Conservation (phyloP, 1,140 invertebrate genomes). For the Drosophila pandora region DNA sequence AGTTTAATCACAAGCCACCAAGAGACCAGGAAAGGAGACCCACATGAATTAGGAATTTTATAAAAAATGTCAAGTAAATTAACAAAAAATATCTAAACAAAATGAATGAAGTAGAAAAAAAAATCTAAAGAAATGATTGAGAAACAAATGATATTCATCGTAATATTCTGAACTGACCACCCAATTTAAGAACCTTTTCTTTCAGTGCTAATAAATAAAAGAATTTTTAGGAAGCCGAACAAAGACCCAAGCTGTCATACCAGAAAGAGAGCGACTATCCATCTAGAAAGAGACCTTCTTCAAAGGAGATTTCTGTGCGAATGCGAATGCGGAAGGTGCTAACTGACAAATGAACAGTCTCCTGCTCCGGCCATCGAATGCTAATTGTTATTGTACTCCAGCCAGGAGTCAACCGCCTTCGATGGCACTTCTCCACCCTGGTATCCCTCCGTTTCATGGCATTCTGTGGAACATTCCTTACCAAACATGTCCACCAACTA, state of each 20-base stretch:
- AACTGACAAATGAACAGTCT: slow-evolving; percentile 42
- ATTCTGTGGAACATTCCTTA: slow-evolving; percentile 18
- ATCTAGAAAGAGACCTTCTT: neutral
- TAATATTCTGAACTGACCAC: too few relatives aligned
- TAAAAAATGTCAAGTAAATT: neutral
- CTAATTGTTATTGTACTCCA: slow-evolving; percentile 69
- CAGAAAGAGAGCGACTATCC: slow-evolving; percentile 15
- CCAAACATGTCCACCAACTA: slow-evolving; percentile 45
- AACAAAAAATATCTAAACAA: neutral
- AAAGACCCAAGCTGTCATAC: slow-evolving; percentile 62
- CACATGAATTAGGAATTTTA: neutral
- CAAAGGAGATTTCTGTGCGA: slow-evolving; percentile 8
- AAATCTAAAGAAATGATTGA: neutral
- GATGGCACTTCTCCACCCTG: neutral
- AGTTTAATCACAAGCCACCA: slow-evolving; percentile 65
- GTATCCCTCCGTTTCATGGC: neutral
- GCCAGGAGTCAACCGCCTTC: slow-evolving; percentile 4
- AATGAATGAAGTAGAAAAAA: neutral
- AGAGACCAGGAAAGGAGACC: slow-evolving; percentile 5
- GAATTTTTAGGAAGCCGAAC: slow-evolving; percentile 26
- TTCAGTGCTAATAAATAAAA: neutral
- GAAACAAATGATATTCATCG: neutral
- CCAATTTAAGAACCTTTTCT: neutral
- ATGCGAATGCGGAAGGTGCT: slow-evolving; percentile 39
- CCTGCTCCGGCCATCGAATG: slow-evolving; percentile 31